These are phyloP conservation scores for Drosophila lowei DNA, from an alignment of 1,140 invertebrate genomes.

Conservation along the genomic window DNA sequence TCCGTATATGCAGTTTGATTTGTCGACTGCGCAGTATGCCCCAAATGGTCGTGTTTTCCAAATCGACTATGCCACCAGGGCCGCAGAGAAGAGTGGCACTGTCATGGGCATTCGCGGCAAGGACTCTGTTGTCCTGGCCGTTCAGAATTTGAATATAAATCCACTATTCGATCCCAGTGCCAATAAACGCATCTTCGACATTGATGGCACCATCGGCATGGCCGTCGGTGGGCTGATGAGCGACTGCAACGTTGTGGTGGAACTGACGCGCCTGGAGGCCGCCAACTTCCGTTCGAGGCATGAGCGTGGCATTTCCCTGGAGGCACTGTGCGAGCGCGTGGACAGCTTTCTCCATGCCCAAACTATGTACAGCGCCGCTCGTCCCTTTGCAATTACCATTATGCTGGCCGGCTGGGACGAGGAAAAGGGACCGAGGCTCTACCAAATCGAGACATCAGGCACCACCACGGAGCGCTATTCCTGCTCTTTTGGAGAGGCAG, in stretches of 20 bases:
- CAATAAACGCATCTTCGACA: conserved; percentile 96
- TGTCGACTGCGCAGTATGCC: conserved; percentile 99
- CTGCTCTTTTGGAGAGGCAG: conserved; percentile 98
- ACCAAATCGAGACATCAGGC: conserved; percentile 97
- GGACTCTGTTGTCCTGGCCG: conserved; percentile 98
- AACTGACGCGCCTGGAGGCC: conserved; percentile 94
- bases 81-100: conserved; percentile 99
- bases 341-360: conserved; percentile 98
- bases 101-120: conserved; percentile 96
- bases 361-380: conserved; percentile 96
- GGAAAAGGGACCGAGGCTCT: conserved; percentile 92
- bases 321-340: conserved; percentile 95
- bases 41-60: conserved; percentile 99
- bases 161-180: conserved; percentile 97
- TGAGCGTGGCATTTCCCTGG: conserved; percentile 93
- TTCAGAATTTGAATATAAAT: conserved; percentile 98
- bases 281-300: conserved; percentile 94
- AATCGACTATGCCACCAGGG: conserved; percentile 99
- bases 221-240: conserved; percentile 96
- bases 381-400: conserved; percentile 97
- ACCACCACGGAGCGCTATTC: conserved; percentile 97
- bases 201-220: conserved; percentile 97
- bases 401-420: conserved; percentile 92
- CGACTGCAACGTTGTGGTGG: conserved; percentile 95
- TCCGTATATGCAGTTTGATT: conserved; percentile 92